Base-by-base conservation (phyloP, 2,797 vertebrate species). In the Enteromius treurensis region DNA sequence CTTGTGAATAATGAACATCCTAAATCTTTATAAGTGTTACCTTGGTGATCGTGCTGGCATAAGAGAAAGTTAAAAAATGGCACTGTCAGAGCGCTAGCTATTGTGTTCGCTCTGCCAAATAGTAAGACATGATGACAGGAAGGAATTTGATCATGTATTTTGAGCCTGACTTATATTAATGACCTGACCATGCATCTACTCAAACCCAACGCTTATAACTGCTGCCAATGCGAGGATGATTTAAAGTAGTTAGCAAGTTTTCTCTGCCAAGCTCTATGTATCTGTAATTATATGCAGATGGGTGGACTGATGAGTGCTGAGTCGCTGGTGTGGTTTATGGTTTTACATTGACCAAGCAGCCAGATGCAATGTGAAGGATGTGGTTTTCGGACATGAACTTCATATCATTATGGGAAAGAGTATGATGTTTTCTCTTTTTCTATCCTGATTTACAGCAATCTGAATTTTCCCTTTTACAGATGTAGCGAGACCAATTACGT, bases 371-470 rank as follows among this genome's bases (percentile, higher is more conserved):
- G 84, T 79, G 84, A 84, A 86, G 86, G 87, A 87, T 86, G 87
- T 87, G 87, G 86, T 78, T 86, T 87, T 84, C 71, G 85, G 85
- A 85, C 85, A 84, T 85, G 82, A 77, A 83, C 79, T 85, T 78
- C 79, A 79, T 79, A 82, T 88, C 82, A 84, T 88, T 88, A 82
- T 84, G 79, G 64, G 84, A 81, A 81, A 81, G 82, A 86, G 53
- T 77, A 55, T 65, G 76, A 82, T 75, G 82, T 81, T 84, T 73
- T 79, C 82, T 76, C 65, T 69, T 70, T 84, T 83, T 79, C 82
- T 79, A 45, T 67, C 34, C 58, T 68, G 84, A 86, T 88, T 81
- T 79, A 86, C 79, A 68, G 29, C 78, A 67, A 81, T 81, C 76
- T 40, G 74, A 84, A 84, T 71, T 51, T 79, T 81, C 55, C 55